Evolutionary conservation across 2,797 vertebrate species (phyloP), one percentile per base, ranked within the genome.

Genomic region (Silurus aristotelis): DNA sequence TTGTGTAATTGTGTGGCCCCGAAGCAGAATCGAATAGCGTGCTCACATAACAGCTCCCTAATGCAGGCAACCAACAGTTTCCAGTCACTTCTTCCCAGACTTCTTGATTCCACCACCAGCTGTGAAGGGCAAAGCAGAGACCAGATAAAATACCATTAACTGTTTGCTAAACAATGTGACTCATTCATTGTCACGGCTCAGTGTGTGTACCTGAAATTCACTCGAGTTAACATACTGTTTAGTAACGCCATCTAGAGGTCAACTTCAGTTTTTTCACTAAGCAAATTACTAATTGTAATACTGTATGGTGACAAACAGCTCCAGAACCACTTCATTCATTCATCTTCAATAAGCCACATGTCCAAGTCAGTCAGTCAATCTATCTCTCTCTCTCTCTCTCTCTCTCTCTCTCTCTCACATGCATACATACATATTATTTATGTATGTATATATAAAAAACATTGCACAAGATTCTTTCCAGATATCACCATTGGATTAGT

Each of bases 101-200:
- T 99, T 99, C 95, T 99, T 99, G 92, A 99, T 98, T 90, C 98
- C 98, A 31, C 95, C 92, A n/a, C 95, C 90, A 85, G 91, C 97
- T 99, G 92, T 67, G 91, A 92, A 93, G 84, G 83, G 80, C 87
- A 88, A 43, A 84, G 17, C 58, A 83, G 7, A 77, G 52, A 85
- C 19, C 22, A 6, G 56, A 86, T 15, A 76, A 8, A 6, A 71
- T 1, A 6, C 48, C 48, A 82, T 82, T 82, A 60, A 58, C 52
- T 43, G 31, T 70, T 46, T 60, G 66, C 14, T 52, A 64, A 79
- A 79, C 27, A 78, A 60, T 5, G 1, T 46, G 60, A 63, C 10
- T 63, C 9, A 1, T 61, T 43, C 38, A 3, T 20, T 25, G 22
- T 77, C 17, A 60, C 19, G 20, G 27, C 17, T 61, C 19, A 2